Evolutionary conservation across 2,797 vertebrate species (phyloP).

Genomic region (Rhinoraja longicauda): DNA sequence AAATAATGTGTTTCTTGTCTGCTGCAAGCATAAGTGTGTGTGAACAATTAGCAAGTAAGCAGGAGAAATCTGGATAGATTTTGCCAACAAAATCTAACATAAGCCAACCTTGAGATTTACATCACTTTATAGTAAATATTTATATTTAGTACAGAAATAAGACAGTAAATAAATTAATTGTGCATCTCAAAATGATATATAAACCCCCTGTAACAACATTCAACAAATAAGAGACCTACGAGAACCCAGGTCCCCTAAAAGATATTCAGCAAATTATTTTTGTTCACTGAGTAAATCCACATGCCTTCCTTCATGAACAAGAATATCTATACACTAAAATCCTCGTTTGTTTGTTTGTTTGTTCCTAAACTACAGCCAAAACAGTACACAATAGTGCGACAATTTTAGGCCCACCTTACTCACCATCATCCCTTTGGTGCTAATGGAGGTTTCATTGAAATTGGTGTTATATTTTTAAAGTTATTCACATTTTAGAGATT

Average conservation of each 20-base stretch:
- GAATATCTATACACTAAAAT: too few relatives aligned
- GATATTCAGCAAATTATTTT: not conserved
- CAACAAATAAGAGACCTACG: not conserved
- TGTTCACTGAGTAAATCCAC: not conserved
- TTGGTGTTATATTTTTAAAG: too few relatives aligned
- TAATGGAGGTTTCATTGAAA: too few relatives aligned
- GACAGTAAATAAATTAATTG: not conserved
- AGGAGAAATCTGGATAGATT: not conserved
- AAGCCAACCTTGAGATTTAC: not conserved
- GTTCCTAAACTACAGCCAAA: too few relatives aligned
- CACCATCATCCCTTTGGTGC: too few relatives aligned
- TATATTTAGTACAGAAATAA: not conserved
- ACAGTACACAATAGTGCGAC: too few relatives aligned
- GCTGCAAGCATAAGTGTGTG: not conserved
- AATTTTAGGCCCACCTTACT: too few relatives aligned
- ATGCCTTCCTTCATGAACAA: not conserved
- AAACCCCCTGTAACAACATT: not conserved
- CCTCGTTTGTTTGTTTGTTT: too few relatives aligned
- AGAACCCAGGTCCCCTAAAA: not conserved
- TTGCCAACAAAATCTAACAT: not conserved
- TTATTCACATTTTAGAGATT: too few relatives aligned
- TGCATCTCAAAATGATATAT: not conserved
- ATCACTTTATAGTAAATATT: not conserved
- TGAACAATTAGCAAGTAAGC: slow-evolving; percentile 17
- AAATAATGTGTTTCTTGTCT: not conserved